Evolutionary conservation across 2,113 vertebrate species (phyloP).

Genomic region (Calyptomena viridis): DNA sequence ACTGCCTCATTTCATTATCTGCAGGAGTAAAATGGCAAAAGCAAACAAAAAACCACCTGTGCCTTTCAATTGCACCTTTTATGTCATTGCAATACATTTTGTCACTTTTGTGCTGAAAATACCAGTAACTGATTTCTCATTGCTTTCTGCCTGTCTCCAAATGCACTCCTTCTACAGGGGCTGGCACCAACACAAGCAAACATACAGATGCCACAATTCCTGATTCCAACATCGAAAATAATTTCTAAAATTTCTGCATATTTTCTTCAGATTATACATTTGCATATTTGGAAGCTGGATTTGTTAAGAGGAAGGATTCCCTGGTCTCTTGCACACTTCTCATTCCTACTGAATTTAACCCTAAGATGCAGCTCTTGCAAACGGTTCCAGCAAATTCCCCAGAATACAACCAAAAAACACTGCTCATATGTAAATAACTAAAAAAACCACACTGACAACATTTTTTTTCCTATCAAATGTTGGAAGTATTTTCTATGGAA

Average conservation of each 20-base stretch:
- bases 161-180: not conserved
- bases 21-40: not conserved
- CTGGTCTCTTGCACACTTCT: not conserved
- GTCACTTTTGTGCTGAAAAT: not conserved
- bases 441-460: not conserved
- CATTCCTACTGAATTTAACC: not conserved
- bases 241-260: not conserved
- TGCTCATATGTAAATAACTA: not conserved
- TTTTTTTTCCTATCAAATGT: not conserved
- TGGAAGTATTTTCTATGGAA: not conserved
- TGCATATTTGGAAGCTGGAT: not conserved
- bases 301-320: not conserved
- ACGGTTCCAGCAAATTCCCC: not conserved
- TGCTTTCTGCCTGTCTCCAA: not conserved
- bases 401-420: not conserved
- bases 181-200: not conserved
- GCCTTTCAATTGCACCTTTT: constrained; percentile 3
- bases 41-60: constrained; percentile 19
- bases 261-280: not conserved
- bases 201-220: not conserved
- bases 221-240: not conserved
- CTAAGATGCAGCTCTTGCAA: not conserved
- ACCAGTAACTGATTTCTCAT: not conserved
- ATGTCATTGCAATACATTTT: not conserved
- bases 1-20: not conserved